phyloP scores from a whole-genome alignment of 2,113 vertebrate genomes.

The Chlamydotis undulata region DNA sequence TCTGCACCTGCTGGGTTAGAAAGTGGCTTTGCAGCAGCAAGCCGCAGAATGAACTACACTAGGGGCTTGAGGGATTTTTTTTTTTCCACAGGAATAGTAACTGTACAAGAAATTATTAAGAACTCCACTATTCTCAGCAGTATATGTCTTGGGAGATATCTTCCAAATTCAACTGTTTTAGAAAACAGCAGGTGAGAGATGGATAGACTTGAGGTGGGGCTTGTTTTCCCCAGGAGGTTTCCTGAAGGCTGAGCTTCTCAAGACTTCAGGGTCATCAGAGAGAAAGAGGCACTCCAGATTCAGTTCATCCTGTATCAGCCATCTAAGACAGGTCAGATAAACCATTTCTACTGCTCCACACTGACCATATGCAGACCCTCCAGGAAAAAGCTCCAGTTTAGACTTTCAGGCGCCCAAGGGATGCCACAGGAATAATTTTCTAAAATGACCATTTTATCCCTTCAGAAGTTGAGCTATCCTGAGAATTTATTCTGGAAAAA shows the following conservation, averaged over 20 bases:
- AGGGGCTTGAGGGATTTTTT: background rate
- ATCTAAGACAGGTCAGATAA: background rate
- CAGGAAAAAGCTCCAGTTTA: background rate
- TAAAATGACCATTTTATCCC: background rate
- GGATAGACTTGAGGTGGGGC: background rate
- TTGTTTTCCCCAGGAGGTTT: background rate
- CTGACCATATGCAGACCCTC: background rate
- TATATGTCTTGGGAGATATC: background rate
- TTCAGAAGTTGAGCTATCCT: background rate
- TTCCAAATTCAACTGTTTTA: conserved; percentile 21
- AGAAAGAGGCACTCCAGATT: background rate
- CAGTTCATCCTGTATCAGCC: background rate
- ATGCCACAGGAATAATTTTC: background rate
- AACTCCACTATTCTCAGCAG: background rate
- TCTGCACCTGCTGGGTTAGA: conserved; percentile 23
- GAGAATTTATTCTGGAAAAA: conserved; percentile 12
- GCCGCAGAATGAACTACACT: background rate
- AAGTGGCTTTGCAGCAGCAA: background rate
- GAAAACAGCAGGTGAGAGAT: background rate
- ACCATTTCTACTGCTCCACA: background rate
- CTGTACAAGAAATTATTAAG: conserved; percentile 20
- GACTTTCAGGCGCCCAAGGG: background rate
- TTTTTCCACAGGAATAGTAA: background rate
- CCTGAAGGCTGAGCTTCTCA: background rate
- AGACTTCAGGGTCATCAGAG: background rate